Conservation (phyloP, 2,113 vertebrate species). For the Corythornis vintsioides region DNA sequence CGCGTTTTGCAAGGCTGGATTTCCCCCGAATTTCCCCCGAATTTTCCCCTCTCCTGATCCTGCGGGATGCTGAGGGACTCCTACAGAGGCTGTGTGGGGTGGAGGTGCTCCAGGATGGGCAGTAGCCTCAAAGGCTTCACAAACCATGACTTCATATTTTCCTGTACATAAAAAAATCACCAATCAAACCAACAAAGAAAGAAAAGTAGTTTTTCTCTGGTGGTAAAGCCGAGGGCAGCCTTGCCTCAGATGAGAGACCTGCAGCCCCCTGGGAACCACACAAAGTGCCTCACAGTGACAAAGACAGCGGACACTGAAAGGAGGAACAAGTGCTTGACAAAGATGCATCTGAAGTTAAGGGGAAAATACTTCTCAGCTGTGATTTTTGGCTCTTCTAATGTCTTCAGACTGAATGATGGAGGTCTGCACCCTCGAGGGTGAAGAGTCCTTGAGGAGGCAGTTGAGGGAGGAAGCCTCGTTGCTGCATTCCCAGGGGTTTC, state of each 20-base stretch:
- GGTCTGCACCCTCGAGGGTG: not conserved
- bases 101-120: not conserved
- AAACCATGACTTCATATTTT: fast-evolving
- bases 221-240: not conserved
- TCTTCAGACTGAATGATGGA: not conserved
- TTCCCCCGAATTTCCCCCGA: too few species aligned
- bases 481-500: not conserved
- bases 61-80: fast-evolving
- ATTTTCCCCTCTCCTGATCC: not conserved
- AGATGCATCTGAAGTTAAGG: not conserved
- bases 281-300: not conserved
- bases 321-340: not conserved
- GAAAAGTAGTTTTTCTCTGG: not conserved
- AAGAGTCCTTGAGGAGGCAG: not conserved
- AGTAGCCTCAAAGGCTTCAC: too few species aligned
- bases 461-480: not conserved
- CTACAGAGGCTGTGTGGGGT: too few species aligned
- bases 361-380: not conserved
- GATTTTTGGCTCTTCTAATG: not conserved
- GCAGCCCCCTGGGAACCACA: fast-evolving
- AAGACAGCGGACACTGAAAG: not conserved
- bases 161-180: not conserved
- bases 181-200: not conserved
- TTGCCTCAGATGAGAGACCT: not conserved
- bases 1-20: not conserved